phyloP scores from a whole-genome alignment of 1,140 invertebrate species.

The Drosophila pseudoobscura region DNA sequence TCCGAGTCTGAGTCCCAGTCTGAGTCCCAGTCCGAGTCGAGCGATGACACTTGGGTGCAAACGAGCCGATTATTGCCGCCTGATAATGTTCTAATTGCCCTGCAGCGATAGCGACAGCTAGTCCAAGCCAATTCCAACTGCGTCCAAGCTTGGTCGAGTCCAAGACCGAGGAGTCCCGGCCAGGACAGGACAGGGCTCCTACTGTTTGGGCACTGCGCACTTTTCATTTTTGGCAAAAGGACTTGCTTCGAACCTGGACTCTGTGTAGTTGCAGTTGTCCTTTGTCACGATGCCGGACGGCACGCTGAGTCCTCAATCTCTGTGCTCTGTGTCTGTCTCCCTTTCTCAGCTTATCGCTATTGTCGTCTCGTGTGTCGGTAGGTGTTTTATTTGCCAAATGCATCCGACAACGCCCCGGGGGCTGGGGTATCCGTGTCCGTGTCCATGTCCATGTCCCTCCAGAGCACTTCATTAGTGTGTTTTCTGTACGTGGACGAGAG shows the following conservation, averaged over 20 bases:
- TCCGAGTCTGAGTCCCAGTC: too few relatives aligned
- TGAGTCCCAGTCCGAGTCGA: not conserved
- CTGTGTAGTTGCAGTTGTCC: conserved; percentile 36
- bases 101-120: conserved; percentile 45
- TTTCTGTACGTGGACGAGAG: conserved; percentile 14
- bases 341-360: too few relatives aligned
- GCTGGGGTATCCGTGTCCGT: conserved; percentile 4
- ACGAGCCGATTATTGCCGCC: conserved; percentile 79
- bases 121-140: not conserved
- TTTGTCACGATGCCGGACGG: conserved; percentile 34
- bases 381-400: conserved; percentile 58
- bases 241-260: conserved; percentile 9
- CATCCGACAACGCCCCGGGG: conserved; percentile 35
- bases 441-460: not conserved
- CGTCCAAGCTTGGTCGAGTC: not conserved
- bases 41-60: conserved; percentile 76
- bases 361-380: conserved; percentile 26
- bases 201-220: conserved; percentile 51
- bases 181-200: conserved; percentile 46
- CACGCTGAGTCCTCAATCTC: conserved; percentile 46
- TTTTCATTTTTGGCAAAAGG: conserved; percentile 34
- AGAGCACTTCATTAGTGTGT: conserved; percentile 72
- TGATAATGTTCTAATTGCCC: conserved; percentile 79
- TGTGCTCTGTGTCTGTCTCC: conserved; percentile 3
- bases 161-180: conserved; percentile 9